A percentile compares a stretch with the other conserved stretches of the same genome.
phyloP scores from a whole-genome alignment of 2,888 invertebrate genomes.

The Notodonta dromedarius region DNA sequence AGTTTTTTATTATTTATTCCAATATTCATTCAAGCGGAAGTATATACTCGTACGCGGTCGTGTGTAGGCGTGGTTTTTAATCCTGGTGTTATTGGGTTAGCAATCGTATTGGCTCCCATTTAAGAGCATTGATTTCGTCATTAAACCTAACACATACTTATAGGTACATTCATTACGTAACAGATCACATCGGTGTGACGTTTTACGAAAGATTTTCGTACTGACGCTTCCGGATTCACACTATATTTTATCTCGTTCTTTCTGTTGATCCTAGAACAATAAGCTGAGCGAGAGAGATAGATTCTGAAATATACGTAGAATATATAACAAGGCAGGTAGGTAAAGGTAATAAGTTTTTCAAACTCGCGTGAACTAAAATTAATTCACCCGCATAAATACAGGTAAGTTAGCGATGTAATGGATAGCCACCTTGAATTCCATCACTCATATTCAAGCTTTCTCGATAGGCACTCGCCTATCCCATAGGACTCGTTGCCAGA shows the following conservation, averaged over 20 bases:
- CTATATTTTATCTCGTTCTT: too few relatives aligned
- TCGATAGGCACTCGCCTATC: conserved; percentile 27
- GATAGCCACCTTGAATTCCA: conserved; percentile 21
- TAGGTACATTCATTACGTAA: too few relatives aligned
- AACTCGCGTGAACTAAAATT: background rate
- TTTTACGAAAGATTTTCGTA: too few relatives aligned
- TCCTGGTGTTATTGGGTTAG: background rate
- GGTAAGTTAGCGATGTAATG: conserved; percentile 11
- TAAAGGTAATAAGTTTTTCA: background rate
- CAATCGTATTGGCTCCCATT: background rate
- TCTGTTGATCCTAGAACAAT: too few relatives aligned
- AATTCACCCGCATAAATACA: background rate
- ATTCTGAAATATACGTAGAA: too few relatives aligned
- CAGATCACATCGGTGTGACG: too few relatives aligned
- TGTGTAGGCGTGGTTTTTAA: background rate
- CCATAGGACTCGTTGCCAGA: conserved; percentile 38
- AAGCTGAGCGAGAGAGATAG: too few relatives aligned
- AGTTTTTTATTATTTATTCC: conserved; percentile 31
- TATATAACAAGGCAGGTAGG: too few relatives aligned
- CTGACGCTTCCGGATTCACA: too few relatives aligned
- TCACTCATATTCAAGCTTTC: conserved; percentile 28
- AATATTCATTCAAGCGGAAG: conserved; percentile 28
- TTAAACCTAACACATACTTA: too few relatives aligned
- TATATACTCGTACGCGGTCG: background rate
- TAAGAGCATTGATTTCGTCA: too few relatives aligned